Conservation (phyloP, 2,113 vertebrate species). For the Lepus timidus region DNA sequence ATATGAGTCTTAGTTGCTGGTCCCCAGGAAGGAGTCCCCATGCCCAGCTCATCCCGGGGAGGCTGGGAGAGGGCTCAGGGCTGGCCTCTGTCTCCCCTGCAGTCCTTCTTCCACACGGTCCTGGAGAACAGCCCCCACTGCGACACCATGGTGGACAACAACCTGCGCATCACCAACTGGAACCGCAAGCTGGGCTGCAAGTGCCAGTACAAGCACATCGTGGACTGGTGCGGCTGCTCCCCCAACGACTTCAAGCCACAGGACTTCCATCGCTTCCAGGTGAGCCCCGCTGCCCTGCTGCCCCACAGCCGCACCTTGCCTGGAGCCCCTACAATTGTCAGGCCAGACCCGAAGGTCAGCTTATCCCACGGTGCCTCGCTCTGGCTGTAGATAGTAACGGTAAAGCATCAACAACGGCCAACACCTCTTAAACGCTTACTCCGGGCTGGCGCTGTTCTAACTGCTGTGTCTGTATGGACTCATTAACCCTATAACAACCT, state of each 20-base stretch:
- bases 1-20: background rate
- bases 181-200: constrained; percentile 99
- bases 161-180: constrained; percentile 99
- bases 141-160: constrained; percentile 96
- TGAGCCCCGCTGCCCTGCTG: constrained; percentile 69
- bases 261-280: constrained; percentile 99
- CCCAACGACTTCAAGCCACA: constrained; percentile 98
- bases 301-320: fast-evolving
- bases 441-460: fast-evolving
- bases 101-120: constrained; percentile 99
- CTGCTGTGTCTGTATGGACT: fast-evolving
- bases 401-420: background rate
- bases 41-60: fast-evolving
- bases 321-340: background rate
- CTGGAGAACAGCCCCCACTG: constrained; percentile 97
- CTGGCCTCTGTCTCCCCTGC: constrained; percentile 72
- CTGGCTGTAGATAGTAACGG: fast-evolving
- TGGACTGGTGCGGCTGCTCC: constrained; percentile 99
- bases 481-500: background rate
- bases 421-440: fast-evolving
- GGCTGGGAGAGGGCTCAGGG: background rate
- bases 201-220: constrained; percentile 99
- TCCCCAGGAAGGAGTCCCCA: background rate
- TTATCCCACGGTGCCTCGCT: fast-evolving
- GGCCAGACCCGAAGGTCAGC: fast-evolving